Percentiles rank a stretch among this genome's conserved stretches.
Evolutionary conservation across 2,888 invertebrate genomes (phyloP).

Genomic region (Saturnia pavonia): DNA sequence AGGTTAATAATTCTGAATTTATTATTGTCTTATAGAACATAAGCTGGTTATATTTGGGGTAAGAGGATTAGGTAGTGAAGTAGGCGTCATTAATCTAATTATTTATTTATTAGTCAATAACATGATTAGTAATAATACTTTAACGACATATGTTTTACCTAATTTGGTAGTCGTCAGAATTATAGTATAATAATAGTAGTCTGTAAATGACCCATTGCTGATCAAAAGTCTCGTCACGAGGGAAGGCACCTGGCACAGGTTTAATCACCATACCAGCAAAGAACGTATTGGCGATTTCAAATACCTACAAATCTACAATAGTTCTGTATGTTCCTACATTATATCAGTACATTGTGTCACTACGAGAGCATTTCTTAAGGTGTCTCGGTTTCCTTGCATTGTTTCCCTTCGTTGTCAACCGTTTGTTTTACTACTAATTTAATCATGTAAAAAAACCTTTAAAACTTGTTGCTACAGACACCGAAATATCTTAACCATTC

Average conservation of each 20-base stretch:
- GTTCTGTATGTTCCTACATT: too few relatives aligned
- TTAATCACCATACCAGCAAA: background rate
- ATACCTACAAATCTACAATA: background rate
- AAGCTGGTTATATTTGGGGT: slow-evolving; percentile 1
- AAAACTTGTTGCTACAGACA: too few relatives aligned
- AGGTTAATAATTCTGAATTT: background rate
- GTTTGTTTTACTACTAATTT: too few relatives aligned
- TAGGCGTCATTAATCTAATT: background rate
- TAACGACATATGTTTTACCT: background rate
- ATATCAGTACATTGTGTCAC: too few relatives aligned
- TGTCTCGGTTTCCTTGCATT: too few relatives aligned
- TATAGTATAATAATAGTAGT: background rate
- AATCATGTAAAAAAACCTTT: too few relatives aligned
- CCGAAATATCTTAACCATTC: too few relatives aligned
- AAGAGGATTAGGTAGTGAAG: background rate
- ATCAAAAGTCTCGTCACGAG: background rate
- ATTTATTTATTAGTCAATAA: background rate
- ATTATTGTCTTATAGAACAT: background rate
- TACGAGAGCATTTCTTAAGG: too few relatives aligned
- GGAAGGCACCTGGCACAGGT: background rate
- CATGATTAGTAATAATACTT: background rate
- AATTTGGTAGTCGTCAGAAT: background rate
- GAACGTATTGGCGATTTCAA: background rate
- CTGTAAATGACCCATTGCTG: background rate
- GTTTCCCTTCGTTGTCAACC: too few relatives aligned